phyloP scores from a whole-genome alignment of 1,140 invertebrate species.

The Vanessa tameamea region DNA sequence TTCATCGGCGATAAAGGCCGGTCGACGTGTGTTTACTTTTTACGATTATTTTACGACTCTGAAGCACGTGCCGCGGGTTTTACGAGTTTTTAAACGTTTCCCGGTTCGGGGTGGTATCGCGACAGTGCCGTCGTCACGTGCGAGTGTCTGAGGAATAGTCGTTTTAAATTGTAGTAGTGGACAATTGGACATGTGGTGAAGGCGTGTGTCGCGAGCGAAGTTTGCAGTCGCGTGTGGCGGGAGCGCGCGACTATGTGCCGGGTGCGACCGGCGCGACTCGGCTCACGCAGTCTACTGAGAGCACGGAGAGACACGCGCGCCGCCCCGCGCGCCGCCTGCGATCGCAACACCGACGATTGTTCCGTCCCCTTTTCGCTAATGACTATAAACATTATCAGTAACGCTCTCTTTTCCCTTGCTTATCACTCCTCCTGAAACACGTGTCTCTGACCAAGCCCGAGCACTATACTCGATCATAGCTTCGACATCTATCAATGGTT shows the following conservation, averaged over 20 bases:
- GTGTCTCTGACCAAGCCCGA: conserved; percentile 40
- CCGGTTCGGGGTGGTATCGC: conserved; percentile 53
- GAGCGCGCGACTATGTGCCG: conserved; percentile 57
- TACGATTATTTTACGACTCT: conserved; percentile 80
- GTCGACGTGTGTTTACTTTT: conserved; percentile 78
- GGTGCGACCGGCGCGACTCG: conserved; percentile 73
- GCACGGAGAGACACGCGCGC: conserved; percentile 56
- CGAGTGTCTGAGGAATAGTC: conserved; percentile 44
- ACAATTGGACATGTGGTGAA: conserved; percentile 53
- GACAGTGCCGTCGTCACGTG: conserved; percentile 47
- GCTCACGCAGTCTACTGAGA: conserved; percentile 76
- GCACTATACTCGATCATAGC: neutral
- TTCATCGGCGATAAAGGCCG: conserved; percentile 74
- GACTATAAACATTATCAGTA: conserved; percentile 80
- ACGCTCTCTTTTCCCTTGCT: conserved; percentile 74
- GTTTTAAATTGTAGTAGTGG: conserved; percentile 48
- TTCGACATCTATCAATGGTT: neutral
- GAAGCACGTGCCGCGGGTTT: conserved; percentile 71
- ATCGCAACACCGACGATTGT: conserved; percentile 67
- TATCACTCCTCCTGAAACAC: conserved; percentile 71
- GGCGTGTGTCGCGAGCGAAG: conserved; percentile 66
- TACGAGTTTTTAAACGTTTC: conserved; percentile 75
- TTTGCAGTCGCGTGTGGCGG: conserved; percentile 61
- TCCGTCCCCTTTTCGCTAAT: conserved; percentile 80
- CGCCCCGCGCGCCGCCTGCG: conserved; percentile 67